Base-by-base conservation (phyloP, 2,888 invertebrate genomes). In the Acleris sparsana region DNA sequence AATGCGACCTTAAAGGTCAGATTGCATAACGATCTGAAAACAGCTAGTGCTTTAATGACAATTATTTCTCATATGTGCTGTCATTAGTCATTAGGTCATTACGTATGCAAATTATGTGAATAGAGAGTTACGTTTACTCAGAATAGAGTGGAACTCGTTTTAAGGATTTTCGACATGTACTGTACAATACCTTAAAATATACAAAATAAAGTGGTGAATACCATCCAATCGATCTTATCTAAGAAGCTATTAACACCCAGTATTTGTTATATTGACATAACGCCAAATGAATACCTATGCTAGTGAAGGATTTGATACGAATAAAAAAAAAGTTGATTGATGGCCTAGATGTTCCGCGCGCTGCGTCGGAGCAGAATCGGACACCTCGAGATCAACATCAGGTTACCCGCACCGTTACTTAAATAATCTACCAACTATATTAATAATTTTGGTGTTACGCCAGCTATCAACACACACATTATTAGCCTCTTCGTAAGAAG, bases 351-450 rank as follows among this genome's bases (percentile, higher is more conserved):
- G 60, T 53, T 61, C 55, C 43, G 55, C 18, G n/a, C 51, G 43
- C 48, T 43, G 59, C 59, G 48, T 20, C 48, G 46, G 53, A 39
- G 20, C 59, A 64, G 53, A 64, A 59, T 59, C 48, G 48, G 29
- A 59, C 53, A 64, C 64, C 59, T 39, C 48, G 25, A 25, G 46
- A 17, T 63, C 46, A 18, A 58, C 53, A 57, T 63, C 53, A 59
- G 48, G 63, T 58, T 63, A 59, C 53, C 46, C n/a, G 22, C 53
- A 48, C 49, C 63, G 52, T 59, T 57, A 48, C 13, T 16, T 48
- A 48, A 49, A 48, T 53, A 39, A 33, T 62, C 46, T 48, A 55
- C 39, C 69, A 76, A 82, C 75, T 79, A 79, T 80, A 72, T 16
- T 43, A 16, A 55, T 55, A 33, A 33, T 39, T 39, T 39, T 13